phyloP scores from a whole-genome alignment of 1,140 invertebrate species.

The Solenopsis invicta region DNA sequence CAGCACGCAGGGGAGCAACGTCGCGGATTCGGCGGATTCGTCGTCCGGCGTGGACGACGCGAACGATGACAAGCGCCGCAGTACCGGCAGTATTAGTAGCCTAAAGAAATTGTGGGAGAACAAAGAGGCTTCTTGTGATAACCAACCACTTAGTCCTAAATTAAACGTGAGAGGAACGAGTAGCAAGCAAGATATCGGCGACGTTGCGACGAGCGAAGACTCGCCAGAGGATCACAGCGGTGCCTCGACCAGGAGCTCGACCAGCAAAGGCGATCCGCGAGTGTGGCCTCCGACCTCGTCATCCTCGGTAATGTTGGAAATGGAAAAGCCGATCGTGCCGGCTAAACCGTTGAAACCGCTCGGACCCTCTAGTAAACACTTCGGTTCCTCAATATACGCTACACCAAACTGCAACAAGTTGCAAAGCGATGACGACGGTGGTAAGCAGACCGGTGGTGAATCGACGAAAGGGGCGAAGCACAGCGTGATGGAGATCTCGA shows the following conservation, averaged over 20 bases:
- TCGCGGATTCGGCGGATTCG: constrained; percentile 79
- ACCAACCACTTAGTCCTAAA: constrained; percentile 90
- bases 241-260: constrained; percentile 83
- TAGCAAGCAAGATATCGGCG: constrained; percentile 81
- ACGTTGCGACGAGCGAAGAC: constrained; percentile 85
- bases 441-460: constrained; percentile 33
- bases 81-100: constrained; percentile 96
- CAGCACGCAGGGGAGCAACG: constrained; percentile 67
- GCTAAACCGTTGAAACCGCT: constrained; percentile 88
- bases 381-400: constrained; percentile 88
- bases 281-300: constrained; percentile 87
- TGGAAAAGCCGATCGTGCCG: constrained; percentile 91
- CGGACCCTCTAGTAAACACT: constrained; percentile 83
- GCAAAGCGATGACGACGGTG: constrained; percentile 60
- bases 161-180: constrained; percentile 83
- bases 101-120: constrained; percentile 97
- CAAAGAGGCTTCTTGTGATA: constrained; percentile 87
- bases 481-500: constrained; percentile 91
- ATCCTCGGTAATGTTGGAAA: constrained; percentile 74
- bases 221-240: constrained; percentile 86
- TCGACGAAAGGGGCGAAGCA: constrained; percentile 87
- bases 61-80: constrained; percentile 94
- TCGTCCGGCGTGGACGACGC: constrained; percentile 87
- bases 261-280: constrained; percentile 87
- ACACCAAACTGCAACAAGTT: constrained; percentile 86